phyloP scores from a whole-genome alignment of 1,140 invertebrate genomes.

The Himalopsyche phryganea region DNA sequence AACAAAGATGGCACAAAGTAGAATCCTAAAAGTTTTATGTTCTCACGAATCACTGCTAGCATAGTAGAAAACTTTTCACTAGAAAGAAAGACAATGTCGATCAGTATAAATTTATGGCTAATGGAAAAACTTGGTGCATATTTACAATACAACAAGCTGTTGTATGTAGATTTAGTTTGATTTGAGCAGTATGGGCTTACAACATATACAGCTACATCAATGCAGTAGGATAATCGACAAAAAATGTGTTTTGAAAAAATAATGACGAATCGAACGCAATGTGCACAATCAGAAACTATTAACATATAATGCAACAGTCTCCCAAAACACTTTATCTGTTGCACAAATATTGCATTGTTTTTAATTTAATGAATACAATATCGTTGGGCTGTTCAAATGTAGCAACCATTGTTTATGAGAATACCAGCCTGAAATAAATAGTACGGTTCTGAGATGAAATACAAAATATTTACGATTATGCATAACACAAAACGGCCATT shows the following conservation, averaged over 20 bases:
- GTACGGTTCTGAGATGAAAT: too few species aligned
- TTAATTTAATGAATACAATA: too few species aligned
- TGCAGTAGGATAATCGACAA: background rate
- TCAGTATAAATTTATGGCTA: background rate
- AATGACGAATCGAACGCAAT: too few species aligned
- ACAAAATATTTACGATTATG: too few species aligned
- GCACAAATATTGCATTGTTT: too few species aligned
- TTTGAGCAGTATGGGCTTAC: background rate
- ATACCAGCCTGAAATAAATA: too few species aligned
- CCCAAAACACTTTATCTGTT: too few species aligned
- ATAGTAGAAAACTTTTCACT: constrained; percentile 52
- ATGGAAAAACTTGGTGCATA: background rate
- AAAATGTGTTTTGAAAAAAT: background rate
- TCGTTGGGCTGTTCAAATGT: too few species aligned
- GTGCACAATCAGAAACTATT: too few species aligned
- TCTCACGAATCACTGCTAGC: constrained; percentile 55
- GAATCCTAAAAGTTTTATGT: constrained; percentile 67
- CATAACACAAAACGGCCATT: too few species aligned
- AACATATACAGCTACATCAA: background rate
- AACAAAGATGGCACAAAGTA: constrained; percentile 89
- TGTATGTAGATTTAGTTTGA: background rate
- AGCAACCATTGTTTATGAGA: too few species aligned
- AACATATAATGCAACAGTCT: too few species aligned
- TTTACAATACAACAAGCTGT: background rate
- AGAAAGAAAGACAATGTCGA: constrained; percentile 37